Evolutionary conservation across 1,140 invertebrate species (phyloP).

Genomic region (Camponotus floridanus): DNA sequence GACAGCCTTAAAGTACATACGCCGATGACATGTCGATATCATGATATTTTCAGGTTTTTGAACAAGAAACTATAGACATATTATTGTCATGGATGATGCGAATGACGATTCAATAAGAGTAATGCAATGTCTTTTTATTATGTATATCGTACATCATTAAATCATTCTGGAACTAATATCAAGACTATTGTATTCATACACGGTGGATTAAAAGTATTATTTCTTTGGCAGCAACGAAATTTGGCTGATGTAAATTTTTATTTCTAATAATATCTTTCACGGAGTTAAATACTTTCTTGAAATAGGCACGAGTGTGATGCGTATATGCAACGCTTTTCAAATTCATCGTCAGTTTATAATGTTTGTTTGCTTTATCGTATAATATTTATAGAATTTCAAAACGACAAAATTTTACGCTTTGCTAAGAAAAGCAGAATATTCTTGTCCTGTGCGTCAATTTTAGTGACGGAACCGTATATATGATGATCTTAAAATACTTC

Average conservation of each 20-base stretch:
- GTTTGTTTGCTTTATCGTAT: background rate
- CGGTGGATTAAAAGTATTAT: no score
- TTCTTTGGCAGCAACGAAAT: slow-evolving; percentile 15
- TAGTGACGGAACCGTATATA: background rate
- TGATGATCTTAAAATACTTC: slow-evolving; percentile 28
- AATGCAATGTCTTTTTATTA: background rate
- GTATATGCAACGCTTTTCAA: background rate
- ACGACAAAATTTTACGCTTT: background rate
- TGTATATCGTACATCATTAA: background rate
- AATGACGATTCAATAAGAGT: slow-evolving; percentile 23
- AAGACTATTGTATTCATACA: background rate
- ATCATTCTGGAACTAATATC: background rate
- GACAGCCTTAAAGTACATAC: slow-evolving; percentile 42
- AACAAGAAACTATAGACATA: slow-evolving; percentile 4
- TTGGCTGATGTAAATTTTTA: slow-evolving; percentile 35
- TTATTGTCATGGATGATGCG: slow-evolving; percentile 7
- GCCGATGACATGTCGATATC: slow-evolving; percentile 45
- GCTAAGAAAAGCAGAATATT: slow-evolving; percentile 20
- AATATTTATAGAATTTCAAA: slow-evolving; percentile 39
- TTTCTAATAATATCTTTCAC: slow-evolving; percentile 34
- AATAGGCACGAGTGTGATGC: slow-evolving; percentile 34
- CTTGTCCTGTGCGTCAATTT: slow-evolving; percentile 20
- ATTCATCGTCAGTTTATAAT: background rate
- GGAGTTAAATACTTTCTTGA: slow-evolving; percentile 32
- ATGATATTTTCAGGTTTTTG: slow-evolving; percentile 12